A percentile compares a stretch with the other conserved stretches of the same genome.
phyloP scores from a whole-genome alignment of 2,797 vertebrate genomes.

The Hippoglossus hippoglossus region DNA sequence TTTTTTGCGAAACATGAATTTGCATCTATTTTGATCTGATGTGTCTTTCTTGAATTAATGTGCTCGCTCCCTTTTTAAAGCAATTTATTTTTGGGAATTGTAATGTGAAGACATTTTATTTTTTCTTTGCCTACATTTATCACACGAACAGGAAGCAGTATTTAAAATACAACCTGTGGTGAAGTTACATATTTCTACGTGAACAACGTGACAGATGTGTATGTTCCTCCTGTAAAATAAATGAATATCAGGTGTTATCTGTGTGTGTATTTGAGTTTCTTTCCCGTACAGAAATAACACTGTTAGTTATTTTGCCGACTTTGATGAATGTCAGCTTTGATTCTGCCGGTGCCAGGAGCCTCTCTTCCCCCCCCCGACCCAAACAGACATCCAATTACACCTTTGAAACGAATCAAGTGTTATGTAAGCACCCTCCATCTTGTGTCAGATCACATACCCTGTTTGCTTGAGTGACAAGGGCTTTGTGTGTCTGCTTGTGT shows the following conservation, averaged over 20 bases:
- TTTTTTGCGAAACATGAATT: conserved; percentile 50
- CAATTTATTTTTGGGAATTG: conserved; percentile 53
- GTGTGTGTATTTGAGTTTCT: not conserved
- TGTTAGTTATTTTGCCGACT: conserved; percentile 52
- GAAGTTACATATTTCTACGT: conserved; percentile 32
- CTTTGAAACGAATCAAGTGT: conserved; percentile 67
- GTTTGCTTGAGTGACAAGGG: conserved; percentile 60
- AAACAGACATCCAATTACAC: conserved; percentile 68
- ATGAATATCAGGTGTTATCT: conserved; percentile 24
- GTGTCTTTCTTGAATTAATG: conserved; percentile 39
- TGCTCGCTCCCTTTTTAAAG: conserved; percentile 50
- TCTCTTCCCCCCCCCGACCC: conserved; percentile 43
- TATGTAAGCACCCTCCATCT: conserved; percentile 62
- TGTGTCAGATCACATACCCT: conserved; percentile 48
- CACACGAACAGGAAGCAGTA: conserved; percentile 45
- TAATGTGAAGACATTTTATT: conserved; percentile 49
- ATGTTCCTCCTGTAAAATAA: conserved; percentile 66
- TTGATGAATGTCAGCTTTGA: conserved; percentile 60
- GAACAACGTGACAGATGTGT: conserved; percentile 28
- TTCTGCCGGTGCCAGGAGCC: conserved; percentile 27
- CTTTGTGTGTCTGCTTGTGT: conserved; percentile 48
- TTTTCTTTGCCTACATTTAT: conserved; percentile 40
- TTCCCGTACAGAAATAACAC: conserved; percentile 9
- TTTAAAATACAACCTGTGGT: conserved; percentile 45
- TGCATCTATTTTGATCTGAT: conserved; percentile 56